These are phyloP conservation scores for Accipiter minullus DNA, from an alignment of 2,797 vertebrate species.

Conservation along the genomic window DNA sequence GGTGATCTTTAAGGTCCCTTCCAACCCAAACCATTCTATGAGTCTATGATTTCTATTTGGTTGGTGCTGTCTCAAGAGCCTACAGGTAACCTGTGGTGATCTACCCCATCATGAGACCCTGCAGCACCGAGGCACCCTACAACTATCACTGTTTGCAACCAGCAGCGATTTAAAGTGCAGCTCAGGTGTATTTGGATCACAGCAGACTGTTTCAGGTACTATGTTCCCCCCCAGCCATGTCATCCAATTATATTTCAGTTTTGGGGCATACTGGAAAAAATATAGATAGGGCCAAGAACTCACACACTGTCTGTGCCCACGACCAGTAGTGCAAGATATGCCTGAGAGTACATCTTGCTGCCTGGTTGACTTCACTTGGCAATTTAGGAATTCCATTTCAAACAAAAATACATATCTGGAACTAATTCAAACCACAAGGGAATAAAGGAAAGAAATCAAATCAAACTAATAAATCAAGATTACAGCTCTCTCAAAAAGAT, in stretches of 20 bases:
- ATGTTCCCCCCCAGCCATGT: background rate
- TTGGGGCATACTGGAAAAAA: background rate
- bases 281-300: background rate
- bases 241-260: background rate
- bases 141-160: background rate
- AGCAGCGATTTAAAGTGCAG: background rate
- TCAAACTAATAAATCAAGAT: constrained; percentile 44
- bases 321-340: background rate
- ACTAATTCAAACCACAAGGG: constrained; percentile 33
- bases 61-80: background rate
- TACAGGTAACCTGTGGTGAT: background rate
- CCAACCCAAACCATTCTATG: no score
- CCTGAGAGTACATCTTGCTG: background rate
- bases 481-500: background rate
- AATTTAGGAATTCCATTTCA: constrained; percentile 38
- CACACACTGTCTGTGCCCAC: background rate
- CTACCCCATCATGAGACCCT: background rate
- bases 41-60: background rate
- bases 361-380: constrained; percentile 8
- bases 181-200: background rate
- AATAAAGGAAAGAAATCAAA: constrained; percentile 34
- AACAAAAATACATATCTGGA: constrained; percentile 35
- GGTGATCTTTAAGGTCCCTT: no score
- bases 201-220: background rate
- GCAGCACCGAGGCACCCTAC: background rate